These are phyloP conservation scores for Heterochromis multidens DNA, from an alignment of 2,113 vertebrate species.

Conservation along the genomic window DNA sequence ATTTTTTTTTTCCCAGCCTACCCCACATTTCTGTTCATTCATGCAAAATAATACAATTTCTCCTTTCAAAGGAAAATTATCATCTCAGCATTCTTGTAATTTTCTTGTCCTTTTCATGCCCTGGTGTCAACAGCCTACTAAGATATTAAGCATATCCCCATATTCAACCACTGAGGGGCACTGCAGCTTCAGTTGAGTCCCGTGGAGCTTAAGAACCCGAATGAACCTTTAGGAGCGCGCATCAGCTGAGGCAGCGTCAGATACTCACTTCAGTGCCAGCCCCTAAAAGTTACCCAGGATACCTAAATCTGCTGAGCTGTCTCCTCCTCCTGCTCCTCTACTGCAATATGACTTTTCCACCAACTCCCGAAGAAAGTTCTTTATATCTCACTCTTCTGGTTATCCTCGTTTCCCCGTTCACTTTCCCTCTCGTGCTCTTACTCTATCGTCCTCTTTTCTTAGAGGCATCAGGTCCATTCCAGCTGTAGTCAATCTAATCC, in stretches of 20 bases:
- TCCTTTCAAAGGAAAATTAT: background rate
- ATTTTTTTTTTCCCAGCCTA: background rate
- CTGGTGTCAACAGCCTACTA: too few relatives aligned
- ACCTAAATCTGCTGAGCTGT: constrained; percentile 72
- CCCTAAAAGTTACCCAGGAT: constrained; percentile 63
- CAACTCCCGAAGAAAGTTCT: constrained; percentile 46
- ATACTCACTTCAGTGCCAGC: constrained; percentile 51
- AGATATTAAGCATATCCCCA: background rate
- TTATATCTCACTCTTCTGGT: constrained; percentile 16
- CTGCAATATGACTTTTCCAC: constrained; percentile 64
- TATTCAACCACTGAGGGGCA: constrained; percentile 57
- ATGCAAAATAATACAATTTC: background rate
- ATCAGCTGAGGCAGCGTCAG: constrained; percentile 18
- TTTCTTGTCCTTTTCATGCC: background rate
- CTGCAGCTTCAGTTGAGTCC: constrained; percentile 53
- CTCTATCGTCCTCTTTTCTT: constrained; percentile 34
- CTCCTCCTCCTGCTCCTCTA: constrained; percentile 36
- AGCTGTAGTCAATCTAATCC: constrained; percentile 66
- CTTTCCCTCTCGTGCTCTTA: background rate
- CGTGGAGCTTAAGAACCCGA: background rate
- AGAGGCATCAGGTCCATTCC: constrained; percentile 49
- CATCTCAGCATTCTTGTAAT: background rate
- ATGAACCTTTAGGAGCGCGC: constrained; percentile 27
- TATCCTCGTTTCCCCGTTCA: background rate
- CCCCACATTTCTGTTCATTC: background rate